Percentiles rank a stretch among this genome's conserved stretches.
These are phyloP conservation scores for Antheraea mylitta DNA, from an alignment of 1,140 invertebrate genomes.

Conservation along the genomic window DNA sequence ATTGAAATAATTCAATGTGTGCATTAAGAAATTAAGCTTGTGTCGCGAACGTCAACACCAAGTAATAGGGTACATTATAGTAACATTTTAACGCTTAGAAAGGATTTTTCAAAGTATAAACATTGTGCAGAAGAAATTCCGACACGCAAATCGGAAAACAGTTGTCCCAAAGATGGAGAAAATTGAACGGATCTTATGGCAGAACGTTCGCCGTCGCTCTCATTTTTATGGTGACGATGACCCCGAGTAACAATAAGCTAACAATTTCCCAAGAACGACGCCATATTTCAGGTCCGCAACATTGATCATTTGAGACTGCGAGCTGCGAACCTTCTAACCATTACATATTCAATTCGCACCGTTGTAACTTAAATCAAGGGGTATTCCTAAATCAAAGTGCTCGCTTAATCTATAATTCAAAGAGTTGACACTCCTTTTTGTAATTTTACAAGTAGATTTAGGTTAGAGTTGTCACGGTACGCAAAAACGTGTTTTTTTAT, in stretches of 20 bases:
- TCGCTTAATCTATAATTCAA: slow-evolving; percentile 58
- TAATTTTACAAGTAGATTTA: neutral
- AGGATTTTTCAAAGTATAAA: neutral
- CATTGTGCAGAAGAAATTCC: neutral
- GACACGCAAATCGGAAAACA: neutral
- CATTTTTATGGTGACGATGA: neutral
- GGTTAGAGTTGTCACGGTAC: no score
- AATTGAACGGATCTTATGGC: neutral
- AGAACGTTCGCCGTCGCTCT: neutral
- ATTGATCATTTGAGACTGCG: slow-evolving; percentile 11
- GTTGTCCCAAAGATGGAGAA: neutral
- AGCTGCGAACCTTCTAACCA: slow-evolving; percentile 17
- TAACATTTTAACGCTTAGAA: neutral
- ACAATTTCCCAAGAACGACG: slow-evolving; percentile 8
- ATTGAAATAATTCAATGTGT: no score
- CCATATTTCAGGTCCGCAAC: slow-evolving; percentile 5
- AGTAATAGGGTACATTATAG: neutral
- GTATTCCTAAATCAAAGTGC: slow-evolving; percentile 60
- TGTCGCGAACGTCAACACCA: no score
- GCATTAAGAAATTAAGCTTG: no score
- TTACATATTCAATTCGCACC: slow-evolving; percentile 62
- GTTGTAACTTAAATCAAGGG: slow-evolving; percentile 50
- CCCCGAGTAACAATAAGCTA: neutral
- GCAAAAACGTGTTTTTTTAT: no score
- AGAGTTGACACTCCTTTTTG: slow-evolving; percentile 34